These are phyloP conservation scores for Melanostigma gelatinosum DNA, from an alignment of 2,113 vertebrate genomes.

Conservation along the genomic window DNA sequence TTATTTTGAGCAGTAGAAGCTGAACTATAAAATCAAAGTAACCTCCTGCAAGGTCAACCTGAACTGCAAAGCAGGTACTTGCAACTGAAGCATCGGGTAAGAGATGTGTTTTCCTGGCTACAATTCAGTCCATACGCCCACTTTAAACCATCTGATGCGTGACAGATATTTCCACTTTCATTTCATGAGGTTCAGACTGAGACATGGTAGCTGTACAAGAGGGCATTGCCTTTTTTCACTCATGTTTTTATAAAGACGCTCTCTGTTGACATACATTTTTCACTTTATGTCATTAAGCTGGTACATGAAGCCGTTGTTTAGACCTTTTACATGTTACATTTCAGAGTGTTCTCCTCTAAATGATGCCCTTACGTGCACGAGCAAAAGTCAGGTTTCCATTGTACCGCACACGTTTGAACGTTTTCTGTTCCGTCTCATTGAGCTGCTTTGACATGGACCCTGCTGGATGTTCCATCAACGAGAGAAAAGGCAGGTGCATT, in stretches of 20 bases:
- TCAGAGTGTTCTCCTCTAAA: not conserved
- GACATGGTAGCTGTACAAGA: not conserved
- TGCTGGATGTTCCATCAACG: constrained; percentile 11
- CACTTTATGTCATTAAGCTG: not conserved
- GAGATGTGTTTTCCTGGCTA: constrained; percentile 4
- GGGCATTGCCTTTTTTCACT: not conserved
- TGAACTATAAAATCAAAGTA: constrained; percentile 1
- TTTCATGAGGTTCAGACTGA: not conserved
- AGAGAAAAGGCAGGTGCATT: constrained; percentile 8
- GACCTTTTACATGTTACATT: not conserved
- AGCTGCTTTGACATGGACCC: constrained; percentile 3
- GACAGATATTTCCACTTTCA: constrained; percentile 7
- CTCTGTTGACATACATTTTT: not conserved
- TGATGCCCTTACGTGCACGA: not conserved
- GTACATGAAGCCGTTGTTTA: not conserved
- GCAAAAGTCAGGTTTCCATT: not conserved
- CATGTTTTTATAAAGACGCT: not conserved
- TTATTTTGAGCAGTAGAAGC: constrained; percentile 7
- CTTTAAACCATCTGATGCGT: constrained; percentile 24
- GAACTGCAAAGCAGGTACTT: not conserved
- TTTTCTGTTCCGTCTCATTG: not conserved
- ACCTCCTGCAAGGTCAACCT: constrained; percentile 6
- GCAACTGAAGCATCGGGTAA: constrained; percentile 7
- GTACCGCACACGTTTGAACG: not conserved
- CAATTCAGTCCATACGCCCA: not conserved